Percentiles rank a stretch among this genome's conserved stretches.
phyloP scores from a whole-genome alignment of 2,888 invertebrate genomes.

The Deilephila elpenor region DNA sequence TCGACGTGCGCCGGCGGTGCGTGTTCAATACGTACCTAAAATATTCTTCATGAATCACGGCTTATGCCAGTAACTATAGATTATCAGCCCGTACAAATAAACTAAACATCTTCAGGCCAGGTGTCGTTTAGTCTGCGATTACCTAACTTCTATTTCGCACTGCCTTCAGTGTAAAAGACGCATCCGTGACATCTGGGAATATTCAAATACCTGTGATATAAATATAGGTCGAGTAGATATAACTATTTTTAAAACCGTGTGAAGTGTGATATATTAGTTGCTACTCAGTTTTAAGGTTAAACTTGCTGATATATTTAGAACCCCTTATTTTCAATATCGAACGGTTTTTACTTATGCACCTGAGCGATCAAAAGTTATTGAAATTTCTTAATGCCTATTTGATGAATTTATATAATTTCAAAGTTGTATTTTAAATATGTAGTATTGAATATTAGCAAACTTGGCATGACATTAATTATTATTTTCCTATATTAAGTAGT shows the following conservation, averaged over 20 bases:
- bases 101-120: constrained; percentile 42
- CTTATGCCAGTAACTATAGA: constrained; percentile 66
- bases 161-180: constrained; percentile 61
- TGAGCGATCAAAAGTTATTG: too few species aligned
- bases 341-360: too few species aligned
- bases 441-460: too few species aligned
- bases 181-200: constrained; percentile 66
- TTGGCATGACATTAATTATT: too few species aligned
- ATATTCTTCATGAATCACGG: constrained; percentile 61
- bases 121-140: constrained; percentile 27
- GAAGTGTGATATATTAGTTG: constrained; percentile 57
- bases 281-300: constrained; percentile 46
- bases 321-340: neutral
- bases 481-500: too few species aligned
- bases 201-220: constrained; percentile 57
- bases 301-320: neutral
- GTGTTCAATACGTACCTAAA: constrained; percentile 63
- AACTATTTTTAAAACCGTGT: constrained; percentile 71
- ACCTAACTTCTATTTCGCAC: constrained; percentile 33
- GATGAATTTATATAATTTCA: too few species aligned
- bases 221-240: constrained; percentile 59
- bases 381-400: too few species aligned
- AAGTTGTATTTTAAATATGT: too few species aligned
- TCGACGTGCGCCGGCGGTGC: constrained; percentile 63
- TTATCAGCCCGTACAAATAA: constrained; percentile 50